phyloP scores from a whole-genome alignment of 1,140 invertebrate species.

The Neodiprion virginianus region DNA sequence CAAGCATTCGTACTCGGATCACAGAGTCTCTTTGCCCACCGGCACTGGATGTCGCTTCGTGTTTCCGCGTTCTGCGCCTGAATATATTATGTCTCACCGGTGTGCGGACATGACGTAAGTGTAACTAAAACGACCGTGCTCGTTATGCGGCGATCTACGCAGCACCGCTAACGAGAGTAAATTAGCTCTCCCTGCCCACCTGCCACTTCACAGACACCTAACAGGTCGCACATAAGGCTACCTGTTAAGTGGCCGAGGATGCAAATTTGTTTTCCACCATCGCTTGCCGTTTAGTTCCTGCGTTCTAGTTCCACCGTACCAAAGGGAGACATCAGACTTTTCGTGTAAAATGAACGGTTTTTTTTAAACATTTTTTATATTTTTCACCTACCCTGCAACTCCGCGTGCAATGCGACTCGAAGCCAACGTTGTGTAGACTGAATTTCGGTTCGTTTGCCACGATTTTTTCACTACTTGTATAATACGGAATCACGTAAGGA shows the following conservation, averaged over 20 bases:
- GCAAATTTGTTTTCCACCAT: constrained; percentile 39
- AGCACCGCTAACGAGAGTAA: constrained; percentile 50
- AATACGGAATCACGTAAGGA: too few relatives aligned
- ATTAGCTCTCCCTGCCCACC: constrained; percentile 47
- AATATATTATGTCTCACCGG: constrained; percentile 37
- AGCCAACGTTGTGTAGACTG: too few relatives aligned
- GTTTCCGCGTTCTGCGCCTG: constrained; percentile 23
- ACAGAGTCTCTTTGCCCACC: not conserved
- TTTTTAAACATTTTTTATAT: too few relatives aligned
- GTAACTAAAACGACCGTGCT: constrained; percentile 46
- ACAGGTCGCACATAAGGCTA: constrained; percentile 7
- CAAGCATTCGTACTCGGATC: constrained; percentile 19
- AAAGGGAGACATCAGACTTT: not conserved
- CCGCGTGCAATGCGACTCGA: too few relatives aligned
- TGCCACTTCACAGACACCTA: constrained; percentile 11
- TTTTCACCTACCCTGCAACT: too few relatives aligned
- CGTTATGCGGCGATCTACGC: constrained; percentile 46
- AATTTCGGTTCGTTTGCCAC: too few relatives aligned
- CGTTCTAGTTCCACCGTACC: not conserved
- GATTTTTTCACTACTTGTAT: too few relatives aligned
- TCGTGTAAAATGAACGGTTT: too few relatives aligned
- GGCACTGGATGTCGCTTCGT: not conserved
- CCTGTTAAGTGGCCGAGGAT: constrained; percentile 49
- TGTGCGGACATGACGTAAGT: constrained; percentile 47
- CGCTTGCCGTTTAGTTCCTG: not conserved